Percentiles rank a stretch among this genome's conserved stretches.
Conservation (phyloP, 2,888 invertebrate species). For the Allygus modestus region DNA sequence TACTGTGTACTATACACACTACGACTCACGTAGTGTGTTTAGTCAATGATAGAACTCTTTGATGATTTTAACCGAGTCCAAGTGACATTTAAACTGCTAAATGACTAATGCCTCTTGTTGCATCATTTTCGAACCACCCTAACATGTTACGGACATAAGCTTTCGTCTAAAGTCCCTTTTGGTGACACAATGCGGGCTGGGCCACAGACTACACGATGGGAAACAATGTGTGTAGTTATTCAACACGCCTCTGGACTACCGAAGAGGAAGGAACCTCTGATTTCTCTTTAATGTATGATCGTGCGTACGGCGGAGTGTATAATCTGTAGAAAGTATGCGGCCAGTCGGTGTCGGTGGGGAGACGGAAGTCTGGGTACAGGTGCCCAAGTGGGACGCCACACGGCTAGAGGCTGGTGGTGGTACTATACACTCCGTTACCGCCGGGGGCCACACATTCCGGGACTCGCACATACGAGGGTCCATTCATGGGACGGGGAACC, state of each 20-base stretch:
- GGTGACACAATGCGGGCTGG: no score
- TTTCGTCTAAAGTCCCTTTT: no score
- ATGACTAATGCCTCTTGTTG: no score
- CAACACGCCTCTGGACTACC: slow-evolving; percentile 27
- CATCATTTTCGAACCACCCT: no score
- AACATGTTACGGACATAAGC: no score
- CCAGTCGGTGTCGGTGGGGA: slow-evolving; percentile 2
- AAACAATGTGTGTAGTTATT: background rate
- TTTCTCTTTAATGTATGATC: slow-evolving; percentile 26
- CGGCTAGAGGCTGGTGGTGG: background rate
- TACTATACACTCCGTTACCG: slow-evolving; percentile 16
- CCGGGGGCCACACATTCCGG: background rate
- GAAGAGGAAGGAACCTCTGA: background rate
- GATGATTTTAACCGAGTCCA: no score
- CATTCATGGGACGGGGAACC: slow-evolving; percentile 19
- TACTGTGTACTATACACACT: no score
- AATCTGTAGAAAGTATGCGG: slow-evolving; percentile 42
- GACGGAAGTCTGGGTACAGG: slow-evolving; percentile 34
- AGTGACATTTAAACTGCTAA: no score
- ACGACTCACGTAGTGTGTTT: no score
- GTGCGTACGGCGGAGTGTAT: slow-evolving; percentile 37
- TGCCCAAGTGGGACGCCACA: background rate
- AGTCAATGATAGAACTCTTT: no score
- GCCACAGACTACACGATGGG: background rate
- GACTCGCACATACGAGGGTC: background rate